Evolutionary conservation across 2,113 vertebrate species (phyloP), one percentile per base, ranked within the genome.

Genomic region (Hylia prasina): DNA sequence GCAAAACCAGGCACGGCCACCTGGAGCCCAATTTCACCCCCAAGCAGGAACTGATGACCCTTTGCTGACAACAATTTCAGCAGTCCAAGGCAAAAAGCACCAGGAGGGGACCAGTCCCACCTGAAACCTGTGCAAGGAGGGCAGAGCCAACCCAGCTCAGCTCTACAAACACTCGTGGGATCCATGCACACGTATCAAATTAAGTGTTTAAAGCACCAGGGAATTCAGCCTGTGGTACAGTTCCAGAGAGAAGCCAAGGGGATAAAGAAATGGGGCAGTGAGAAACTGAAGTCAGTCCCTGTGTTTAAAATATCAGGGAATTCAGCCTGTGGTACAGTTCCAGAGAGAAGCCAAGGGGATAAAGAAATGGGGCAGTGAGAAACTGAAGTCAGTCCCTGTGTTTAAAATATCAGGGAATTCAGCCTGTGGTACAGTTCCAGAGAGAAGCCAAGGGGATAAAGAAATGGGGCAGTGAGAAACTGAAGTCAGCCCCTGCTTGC

Each of bases 111-210:
- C 2, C 35, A 23, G 28, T 25, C 21, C 35, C 13, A 0, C 22
- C 0, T 37, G 68, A 33, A 82, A 40, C 8, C 3, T 2, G 54
- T n/a, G 20, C 24, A 64, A 45, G 9, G 22, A 42, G 17, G n/a
- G 33, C 7, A 56, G 50, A 45, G 9, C 22, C 21, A 16, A 37
- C 7, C 25, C 13, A 39, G 7, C 4, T 80, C 31, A 48, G 70
- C 50, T 23, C 33, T 11, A 47, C 0, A 69, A n/a, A 73, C 48
- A 14, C 13, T 7, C 5, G 1, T 0, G 3, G 56, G 65, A 51
- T 60, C 84, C 30, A 24, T 54, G 60, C 39, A 58, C 20, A 3
- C 5, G 47, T 8, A 76, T 24, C 48, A 18, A 39, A 50, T 21
- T 9, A 31, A 72, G 4, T 7, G 28, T 35, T 76, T 72, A 60